Conservation (phyloP, 2,888 invertebrate genomes). For the Morinoia aosen region DNA sequence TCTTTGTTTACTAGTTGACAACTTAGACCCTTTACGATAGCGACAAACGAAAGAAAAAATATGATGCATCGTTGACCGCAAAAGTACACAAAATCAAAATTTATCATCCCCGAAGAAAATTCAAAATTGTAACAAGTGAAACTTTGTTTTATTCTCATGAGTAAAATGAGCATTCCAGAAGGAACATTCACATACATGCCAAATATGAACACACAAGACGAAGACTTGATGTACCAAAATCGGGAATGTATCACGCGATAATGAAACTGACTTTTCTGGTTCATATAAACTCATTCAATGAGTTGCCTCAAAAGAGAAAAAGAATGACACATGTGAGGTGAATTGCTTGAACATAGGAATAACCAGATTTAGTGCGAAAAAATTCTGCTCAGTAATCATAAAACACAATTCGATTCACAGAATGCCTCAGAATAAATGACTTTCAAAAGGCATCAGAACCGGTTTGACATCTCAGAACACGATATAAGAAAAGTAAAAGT, state of each 20-base stretch:
- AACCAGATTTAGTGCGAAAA: no score
- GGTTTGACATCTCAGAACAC: not conserved
- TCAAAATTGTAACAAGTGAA: no score
- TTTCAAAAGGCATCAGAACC: not conserved
- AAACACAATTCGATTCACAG: no score
- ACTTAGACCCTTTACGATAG: not conserved
- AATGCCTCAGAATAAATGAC: not conserved
- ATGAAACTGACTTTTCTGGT: not conserved
- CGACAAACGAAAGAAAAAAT: not conserved
- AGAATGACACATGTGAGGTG: not conserved
- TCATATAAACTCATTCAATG: not conserved
- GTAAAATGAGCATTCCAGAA: not conserved
- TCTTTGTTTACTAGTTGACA: no score
- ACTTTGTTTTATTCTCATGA: not conserved
- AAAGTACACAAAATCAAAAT: not conserved
- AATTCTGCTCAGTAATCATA: no score
- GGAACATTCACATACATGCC: not conserved
- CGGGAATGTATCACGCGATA: not conserved
- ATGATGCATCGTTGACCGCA: no score
- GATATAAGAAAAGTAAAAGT: not conserved
- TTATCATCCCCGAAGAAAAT: not conserved
- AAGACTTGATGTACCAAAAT: not conserved
- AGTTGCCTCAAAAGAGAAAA: no score
- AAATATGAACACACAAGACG: not conserved
- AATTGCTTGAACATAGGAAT: not conserved